Percentiles rank a stretch among this genome's conserved stretches.
phyloP scores from a whole-genome alignment of 2,888 invertebrate genomes.

The Ischnus inquisitorius region DNA sequence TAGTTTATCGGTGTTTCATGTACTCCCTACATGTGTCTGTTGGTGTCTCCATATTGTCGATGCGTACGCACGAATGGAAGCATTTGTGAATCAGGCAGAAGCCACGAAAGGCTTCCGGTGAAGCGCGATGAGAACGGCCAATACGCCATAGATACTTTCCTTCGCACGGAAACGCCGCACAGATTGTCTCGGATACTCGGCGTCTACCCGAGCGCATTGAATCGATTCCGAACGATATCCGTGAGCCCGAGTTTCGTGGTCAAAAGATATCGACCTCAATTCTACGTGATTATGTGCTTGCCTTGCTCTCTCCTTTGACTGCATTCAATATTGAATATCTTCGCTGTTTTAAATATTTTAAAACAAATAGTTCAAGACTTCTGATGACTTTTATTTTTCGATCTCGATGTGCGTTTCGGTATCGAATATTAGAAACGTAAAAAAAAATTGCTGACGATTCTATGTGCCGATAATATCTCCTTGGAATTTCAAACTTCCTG shows the following conservation, averaged over 20 bases:
- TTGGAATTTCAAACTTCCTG: slow-evolving; percentile 64
- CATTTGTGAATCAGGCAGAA: neutral
- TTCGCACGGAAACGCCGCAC: neutral
- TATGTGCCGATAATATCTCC: neutral
- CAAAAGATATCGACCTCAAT: slow-evolving; percentile 52
- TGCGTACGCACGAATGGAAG: neutral
- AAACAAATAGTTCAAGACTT: too few relatives aligned
- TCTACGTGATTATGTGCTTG: slow-evolving; percentile 10
- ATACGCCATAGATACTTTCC: neutral
- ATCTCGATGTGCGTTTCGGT: too few relatives aligned
- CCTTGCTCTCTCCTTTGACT: slow-evolving; percentile 17
- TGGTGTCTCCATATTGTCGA: neutral
- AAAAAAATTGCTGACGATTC: neutral
- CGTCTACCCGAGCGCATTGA: slow-evolving; percentile 50
- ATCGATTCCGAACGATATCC: slow-evolving; percentile 66
- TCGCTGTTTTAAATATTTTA: neutral
- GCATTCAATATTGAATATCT: neutral
- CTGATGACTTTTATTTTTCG: too few relatives aligned
- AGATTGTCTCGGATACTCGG: neutral
- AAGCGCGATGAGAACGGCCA: neutral
- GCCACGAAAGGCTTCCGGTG: neutral
- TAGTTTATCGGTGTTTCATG: neutral
- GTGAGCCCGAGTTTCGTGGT: slow-evolving; percentile 8
- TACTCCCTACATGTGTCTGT: neutral
- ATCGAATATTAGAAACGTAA: too few relatives aligned